Evolutionary conservation across 2,888 invertebrate genomes (phyloP), one percentile per base, ranked within the genome.

Genomic region (Masnerella sp.): DNA sequence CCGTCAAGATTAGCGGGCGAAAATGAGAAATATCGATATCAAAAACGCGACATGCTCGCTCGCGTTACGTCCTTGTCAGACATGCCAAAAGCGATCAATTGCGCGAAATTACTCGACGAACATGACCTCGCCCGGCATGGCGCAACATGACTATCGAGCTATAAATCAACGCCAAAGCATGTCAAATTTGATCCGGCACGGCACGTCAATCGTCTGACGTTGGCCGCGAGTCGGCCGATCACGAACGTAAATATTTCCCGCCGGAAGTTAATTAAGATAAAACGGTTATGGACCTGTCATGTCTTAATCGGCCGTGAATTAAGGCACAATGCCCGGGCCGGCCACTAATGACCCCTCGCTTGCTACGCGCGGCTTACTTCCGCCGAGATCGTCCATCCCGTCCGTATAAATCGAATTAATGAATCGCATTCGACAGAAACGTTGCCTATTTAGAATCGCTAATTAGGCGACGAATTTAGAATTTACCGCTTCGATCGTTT

Each of bases 221-320:
- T 45, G 47, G 47, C 34, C 38, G 32, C 28, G 43, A 22, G 30
- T 14, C 22, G 15, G 47, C 18, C 36, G 12, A 20, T n/a, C n/a
- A n/a, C n/a, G n/a, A 15, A 3, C 40, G 38, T 52, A 51, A 59
- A 68, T 68, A 59, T 59, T 59, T 59, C 30, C 25, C 51, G 11
- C 11, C 32, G 49, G 42, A 59, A 68, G 59, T 68, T 68, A 22
- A 59, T 68, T 68, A 52, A 68, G 68, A 59, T 68, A 45, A 68
- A 52, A 59, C 36, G 38, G 43, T 68, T 52, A 38, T 61, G 45
- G 69, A 61, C 54, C 47, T 54, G 61, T 69, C 61, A 38, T 47
- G 52, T 47, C 34, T 47, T 15, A 32, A 54, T 40, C 54, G 12
- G n/a, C 18, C 47, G 52, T 69, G 61, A 69, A 69, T 69, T 69